Conservation (phyloP, 35 echinoderm and acorn worm species). For the Apostichopus parvimensis region DNA sequence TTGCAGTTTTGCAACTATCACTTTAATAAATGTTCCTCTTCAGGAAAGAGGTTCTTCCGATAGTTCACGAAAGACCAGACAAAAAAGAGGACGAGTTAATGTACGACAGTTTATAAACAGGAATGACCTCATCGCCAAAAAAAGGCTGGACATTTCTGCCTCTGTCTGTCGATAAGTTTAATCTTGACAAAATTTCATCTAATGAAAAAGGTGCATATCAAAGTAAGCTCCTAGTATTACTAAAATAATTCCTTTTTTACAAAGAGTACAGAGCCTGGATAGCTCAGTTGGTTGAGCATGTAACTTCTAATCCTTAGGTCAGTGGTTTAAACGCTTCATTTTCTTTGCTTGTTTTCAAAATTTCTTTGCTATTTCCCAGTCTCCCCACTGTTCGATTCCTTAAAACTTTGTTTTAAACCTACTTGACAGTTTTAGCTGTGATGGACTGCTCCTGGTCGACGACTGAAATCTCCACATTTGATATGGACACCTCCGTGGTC, state of each 20-base stretch:
- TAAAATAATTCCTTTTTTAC: no score
- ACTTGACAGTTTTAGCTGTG: constrained; percentile 96
- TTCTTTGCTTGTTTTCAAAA: no score
- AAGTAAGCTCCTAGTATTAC: no score
- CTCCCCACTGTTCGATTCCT: neutral
- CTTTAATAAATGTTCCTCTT: neutral
- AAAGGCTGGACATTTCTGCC: neutral
- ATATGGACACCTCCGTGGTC: constrained; percentile 81
- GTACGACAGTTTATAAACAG: neutral
- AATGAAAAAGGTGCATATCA: no score
- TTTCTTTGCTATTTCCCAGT: neutral
- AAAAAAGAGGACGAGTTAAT: neutral
- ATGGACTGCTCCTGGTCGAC: constrained; percentile 94
- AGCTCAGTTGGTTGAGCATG: no score
- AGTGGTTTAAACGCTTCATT: no score
- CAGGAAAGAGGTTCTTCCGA: neutral
- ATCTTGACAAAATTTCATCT: neutral
- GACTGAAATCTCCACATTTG: constrained; percentile 72
- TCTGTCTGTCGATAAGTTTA: neutral
- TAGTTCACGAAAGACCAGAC: neutral
- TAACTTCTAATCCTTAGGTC: no score
- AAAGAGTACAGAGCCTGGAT: no score
- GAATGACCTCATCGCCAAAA: neutral
- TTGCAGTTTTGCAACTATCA: neutral
- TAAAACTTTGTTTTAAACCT: neutral